Evolutionary conservation across 2,113 vertebrate species (phyloP).

Genomic region (Asarcornis scutulata): DNA sequence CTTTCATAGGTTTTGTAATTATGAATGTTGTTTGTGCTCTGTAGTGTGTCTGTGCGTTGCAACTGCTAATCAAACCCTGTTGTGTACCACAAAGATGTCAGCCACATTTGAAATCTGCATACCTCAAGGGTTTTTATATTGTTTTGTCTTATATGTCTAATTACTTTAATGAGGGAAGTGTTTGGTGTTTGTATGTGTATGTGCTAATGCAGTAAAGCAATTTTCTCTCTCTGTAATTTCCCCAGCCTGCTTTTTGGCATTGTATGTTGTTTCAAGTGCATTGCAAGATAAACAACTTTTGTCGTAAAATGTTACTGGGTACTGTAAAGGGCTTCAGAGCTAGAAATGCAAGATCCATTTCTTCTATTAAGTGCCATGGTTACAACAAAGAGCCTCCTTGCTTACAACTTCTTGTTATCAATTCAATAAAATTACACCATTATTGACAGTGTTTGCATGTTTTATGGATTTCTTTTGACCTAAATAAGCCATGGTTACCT

Average conservation of each 20-base stretch:
- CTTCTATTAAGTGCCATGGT: neutral
- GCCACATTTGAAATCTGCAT: neutral
- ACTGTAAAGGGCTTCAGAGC: neutral
- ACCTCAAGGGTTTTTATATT: neutral
- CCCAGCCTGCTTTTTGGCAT: slow-evolving; percentile 1
- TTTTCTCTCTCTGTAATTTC: slow-evolving; percentile 28
- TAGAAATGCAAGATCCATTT: neutral
- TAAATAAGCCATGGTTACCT: neutral
- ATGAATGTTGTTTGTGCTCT: neutral
- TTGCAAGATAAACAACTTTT: slow-evolving; percentile 6
- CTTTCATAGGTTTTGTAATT: neutral
- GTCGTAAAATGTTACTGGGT: neutral
- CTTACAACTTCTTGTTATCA: neutral
- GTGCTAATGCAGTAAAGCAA: neutral
- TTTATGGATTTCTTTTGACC: neutral
- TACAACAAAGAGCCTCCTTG: neutral
- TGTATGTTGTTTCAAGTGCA: neutral
- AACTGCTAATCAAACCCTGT: neutral
- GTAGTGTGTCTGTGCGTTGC: neutral
- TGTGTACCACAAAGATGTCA: fast-evolving
- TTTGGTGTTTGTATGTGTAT: too few species aligned
- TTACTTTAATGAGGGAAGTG: neutral
- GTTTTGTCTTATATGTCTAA: slow-evolving; percentile 29
- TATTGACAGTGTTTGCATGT: neutral
- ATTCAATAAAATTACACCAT: neutral